Evolutionary conservation across 2,888 invertebrate genomes (phyloP).

Genomic region (Netelia melanura): DNA sequence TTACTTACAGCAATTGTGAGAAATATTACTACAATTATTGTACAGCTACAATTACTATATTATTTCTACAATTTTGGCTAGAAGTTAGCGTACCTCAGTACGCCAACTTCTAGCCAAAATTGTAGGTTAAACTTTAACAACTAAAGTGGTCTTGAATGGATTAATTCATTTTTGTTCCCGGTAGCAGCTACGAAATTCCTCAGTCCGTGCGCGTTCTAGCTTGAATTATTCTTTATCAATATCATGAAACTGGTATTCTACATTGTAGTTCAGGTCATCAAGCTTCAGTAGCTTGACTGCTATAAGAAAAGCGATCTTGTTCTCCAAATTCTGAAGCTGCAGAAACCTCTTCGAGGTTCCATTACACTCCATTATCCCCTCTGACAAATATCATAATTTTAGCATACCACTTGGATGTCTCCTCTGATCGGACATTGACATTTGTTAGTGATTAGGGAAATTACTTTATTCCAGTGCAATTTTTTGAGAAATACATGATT

Average conservation of each 20-base stretch:
- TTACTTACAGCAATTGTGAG: constrained; percentile 25
- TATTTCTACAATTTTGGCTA: no score
- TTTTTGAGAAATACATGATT: no score
- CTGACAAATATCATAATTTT: no score
- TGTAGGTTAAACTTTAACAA: background rate
- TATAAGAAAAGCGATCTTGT: background rate
- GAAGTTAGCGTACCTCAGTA: no score
- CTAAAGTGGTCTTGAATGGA: background rate
- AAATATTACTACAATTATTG: background rate
- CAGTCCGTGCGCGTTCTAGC: background rate
- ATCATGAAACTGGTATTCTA: no score
- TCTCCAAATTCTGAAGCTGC: background rate
- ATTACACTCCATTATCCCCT: no score
- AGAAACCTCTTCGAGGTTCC: background rate
- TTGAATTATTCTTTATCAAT: background rate
- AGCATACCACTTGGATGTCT: no score
- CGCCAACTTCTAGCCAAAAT: background rate
- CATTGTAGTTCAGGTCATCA: no score
- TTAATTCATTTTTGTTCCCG: background rate
- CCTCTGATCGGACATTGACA: no score
- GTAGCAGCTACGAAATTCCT: constrained; percentile 2
- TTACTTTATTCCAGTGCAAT: no score
- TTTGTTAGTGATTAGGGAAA: no score
- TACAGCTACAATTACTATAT: no score
- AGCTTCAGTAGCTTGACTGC: background rate